phyloP scores from a whole-genome alignment of 2,888 invertebrate species.

The Sminthurides aquaticus region DNA sequence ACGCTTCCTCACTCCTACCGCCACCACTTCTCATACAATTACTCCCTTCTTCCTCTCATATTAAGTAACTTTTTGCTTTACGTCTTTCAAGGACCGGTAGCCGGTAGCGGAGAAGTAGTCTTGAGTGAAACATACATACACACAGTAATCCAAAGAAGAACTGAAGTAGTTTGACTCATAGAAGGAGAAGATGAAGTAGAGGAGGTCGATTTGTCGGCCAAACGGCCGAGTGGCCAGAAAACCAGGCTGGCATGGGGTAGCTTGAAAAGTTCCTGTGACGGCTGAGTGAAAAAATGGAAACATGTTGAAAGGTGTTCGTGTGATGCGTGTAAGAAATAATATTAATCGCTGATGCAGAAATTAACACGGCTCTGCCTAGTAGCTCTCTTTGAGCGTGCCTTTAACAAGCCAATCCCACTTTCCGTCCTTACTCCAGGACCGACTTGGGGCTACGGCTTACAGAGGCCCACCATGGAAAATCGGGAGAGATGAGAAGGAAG shows the following conservation, averaged over 20 bases:
- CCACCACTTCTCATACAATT: no score
- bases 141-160: no score
- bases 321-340: constrained; percentile 1
- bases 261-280: not conserved
- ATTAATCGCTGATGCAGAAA: constrained; percentile 6
- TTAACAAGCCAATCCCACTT: not conserved
- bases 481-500: not conserved
- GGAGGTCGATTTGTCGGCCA: no score
- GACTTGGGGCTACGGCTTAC: not conserved
- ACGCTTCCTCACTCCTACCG: no score
- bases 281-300: not conserved
- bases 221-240: no score
- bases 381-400: not conserved
- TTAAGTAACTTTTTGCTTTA: no score
- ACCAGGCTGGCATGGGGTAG: not conserved
- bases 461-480: constrained; percentile 4
- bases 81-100: no score
- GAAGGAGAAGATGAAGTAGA: no score
- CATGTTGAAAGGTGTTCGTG: constrained; percentile 1
- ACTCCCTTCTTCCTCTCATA: no score
- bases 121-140: no score
- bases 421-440: not conserved
- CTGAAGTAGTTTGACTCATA: no score
- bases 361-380: constrained; percentile 4
- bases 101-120: no score